Evolutionary conservation across 2,797 vertebrate species (phyloP).

Genomic region (Antrozous pallidus): DNA sequence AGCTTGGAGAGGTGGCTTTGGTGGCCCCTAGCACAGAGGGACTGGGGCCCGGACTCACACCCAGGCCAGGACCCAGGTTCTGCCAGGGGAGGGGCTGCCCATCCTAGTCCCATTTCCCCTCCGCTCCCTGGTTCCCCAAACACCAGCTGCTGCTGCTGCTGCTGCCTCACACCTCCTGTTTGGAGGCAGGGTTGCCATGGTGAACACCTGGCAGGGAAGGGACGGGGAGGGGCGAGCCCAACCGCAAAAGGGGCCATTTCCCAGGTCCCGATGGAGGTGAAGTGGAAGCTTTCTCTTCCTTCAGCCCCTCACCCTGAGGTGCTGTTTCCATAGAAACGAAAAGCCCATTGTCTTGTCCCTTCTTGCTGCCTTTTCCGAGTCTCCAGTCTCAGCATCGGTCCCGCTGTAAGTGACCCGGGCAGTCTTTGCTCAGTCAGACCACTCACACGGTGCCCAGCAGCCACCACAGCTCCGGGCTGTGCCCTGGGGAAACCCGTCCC

Average conservation of each 20-base stretch:
- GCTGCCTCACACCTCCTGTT: conserved; percentile 14
- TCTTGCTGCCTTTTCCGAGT: not conserved
- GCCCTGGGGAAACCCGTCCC: not conserved
- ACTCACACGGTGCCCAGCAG: not conserved
- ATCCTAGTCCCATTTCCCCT: not conserved
- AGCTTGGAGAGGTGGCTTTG: not conserved
- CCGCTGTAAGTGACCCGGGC: not conserved
- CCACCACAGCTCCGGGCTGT: not conserved
- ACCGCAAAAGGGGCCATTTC: conserved; percentile 2
- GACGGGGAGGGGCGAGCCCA: not conserved
- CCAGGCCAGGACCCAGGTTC: not conserved
- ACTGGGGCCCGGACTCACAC: not conserved
- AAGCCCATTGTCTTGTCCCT: conserved; percentile 55
- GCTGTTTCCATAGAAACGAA: conserved; percentile 70
- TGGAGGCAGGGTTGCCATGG: conserved; percentile 70
- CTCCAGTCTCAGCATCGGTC: not conserved
- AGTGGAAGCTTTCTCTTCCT: not conserved
- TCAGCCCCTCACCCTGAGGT: conserved; percentile 46
- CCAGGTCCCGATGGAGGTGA: conserved; percentile 36
- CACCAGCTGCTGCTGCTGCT: conserved; percentile 11
- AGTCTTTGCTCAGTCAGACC: not conserved
- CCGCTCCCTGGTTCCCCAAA: not conserved
- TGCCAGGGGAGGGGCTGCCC: not conserved
- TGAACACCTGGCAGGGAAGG: conserved; percentile 69
- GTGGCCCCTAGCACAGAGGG: not conserved